A percentile compares a stretch with the other conserved stretches of the same genome.
Conservation (phyloP, 2,113 vertebrate species). For the Hucho hucho region DNA sequence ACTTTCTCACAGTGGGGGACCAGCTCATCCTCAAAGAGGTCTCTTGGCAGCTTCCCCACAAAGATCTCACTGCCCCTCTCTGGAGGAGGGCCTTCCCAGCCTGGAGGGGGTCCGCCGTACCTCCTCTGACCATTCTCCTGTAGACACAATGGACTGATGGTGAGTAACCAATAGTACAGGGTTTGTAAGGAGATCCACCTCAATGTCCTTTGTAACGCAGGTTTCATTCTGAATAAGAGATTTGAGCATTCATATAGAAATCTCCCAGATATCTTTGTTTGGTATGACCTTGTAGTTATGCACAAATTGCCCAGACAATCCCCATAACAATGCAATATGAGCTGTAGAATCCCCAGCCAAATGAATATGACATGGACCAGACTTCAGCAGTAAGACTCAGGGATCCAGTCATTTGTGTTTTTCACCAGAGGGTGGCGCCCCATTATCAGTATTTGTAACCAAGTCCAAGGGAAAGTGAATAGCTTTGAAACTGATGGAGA, state of each 20-base stretch:
- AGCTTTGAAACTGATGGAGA: too few relatives aligned
- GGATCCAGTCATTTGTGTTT: neutral
- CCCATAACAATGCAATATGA: too few relatives aligned
- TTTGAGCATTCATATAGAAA: too few relatives aligned
- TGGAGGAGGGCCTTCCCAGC: slow-evolving; percentile 87
- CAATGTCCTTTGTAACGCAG: too few relatives aligned
- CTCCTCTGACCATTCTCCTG: slow-evolving; percentile 98
- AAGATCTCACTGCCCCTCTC: slow-evolving; percentile 97
- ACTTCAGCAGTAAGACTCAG: neutral
- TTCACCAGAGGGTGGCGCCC: slow-evolving; percentile 32
- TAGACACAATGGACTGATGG: neutral
- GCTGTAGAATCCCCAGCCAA: too few relatives aligned
- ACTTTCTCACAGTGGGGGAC: slow-evolving; percentile 98
- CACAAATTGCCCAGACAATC: too few relatives aligned
- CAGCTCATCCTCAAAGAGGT: slow-evolving; percentile 97
- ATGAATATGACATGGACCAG: too few relatives aligned
- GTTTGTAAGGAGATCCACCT: too few relatives aligned
- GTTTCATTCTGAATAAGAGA: too few relatives aligned
- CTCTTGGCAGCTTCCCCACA: slow-evolving; percentile 93
- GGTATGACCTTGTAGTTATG: too few relatives aligned
- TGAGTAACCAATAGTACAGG: neutral
- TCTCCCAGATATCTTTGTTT: too few relatives aligned
- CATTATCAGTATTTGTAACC: neutral
- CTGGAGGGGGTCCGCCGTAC: slow-evolving; percentile 91
- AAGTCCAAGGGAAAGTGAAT: too few relatives aligned